phyloP scores from a whole-genome alignment of 2,113 vertebrate species.

The Tetrax tetrax region DNA sequence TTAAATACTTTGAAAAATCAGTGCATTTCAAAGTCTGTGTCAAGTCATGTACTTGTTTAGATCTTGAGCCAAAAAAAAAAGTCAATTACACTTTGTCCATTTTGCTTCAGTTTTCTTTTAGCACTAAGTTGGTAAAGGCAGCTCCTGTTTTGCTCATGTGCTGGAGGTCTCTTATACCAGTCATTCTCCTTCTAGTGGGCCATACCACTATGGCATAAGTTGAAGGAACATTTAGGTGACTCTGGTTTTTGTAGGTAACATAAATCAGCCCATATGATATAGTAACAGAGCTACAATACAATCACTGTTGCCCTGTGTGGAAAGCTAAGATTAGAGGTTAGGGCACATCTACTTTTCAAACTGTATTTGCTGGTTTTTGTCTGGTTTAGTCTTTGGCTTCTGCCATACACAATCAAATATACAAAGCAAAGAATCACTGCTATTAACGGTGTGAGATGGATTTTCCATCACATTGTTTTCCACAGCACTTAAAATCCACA shows the following conservation, averaged over 20 bases:
- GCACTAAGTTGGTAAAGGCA: accelerated
- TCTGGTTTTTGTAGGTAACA: neutral
- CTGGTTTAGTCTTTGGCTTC: neutral
- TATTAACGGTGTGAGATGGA: neutral
- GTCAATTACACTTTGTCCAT: accelerated
- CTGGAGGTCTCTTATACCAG: neutral
- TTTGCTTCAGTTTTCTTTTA: neutral
- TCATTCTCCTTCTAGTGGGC: accelerated
- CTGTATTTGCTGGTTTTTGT: neutral
- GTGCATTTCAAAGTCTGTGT: neutral
- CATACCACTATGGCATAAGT: accelerated
- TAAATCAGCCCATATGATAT: neutral
- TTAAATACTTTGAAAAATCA: neutral
- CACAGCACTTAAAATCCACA: neutral
- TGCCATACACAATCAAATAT: neutral
- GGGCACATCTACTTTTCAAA: neutral
- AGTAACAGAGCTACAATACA: neutral
- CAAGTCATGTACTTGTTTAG: accelerated
- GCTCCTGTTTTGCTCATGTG: accelerated
- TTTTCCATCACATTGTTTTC: neutral
- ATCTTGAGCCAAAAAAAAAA: neutral
- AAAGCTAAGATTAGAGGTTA: neutral
- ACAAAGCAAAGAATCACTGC: neutral
- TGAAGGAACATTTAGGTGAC: neutral
- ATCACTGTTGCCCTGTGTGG: accelerated